Conservation (phyloP, 2,797 vertebrate genomes). For the Sphenopsis melanotis region DNA sequence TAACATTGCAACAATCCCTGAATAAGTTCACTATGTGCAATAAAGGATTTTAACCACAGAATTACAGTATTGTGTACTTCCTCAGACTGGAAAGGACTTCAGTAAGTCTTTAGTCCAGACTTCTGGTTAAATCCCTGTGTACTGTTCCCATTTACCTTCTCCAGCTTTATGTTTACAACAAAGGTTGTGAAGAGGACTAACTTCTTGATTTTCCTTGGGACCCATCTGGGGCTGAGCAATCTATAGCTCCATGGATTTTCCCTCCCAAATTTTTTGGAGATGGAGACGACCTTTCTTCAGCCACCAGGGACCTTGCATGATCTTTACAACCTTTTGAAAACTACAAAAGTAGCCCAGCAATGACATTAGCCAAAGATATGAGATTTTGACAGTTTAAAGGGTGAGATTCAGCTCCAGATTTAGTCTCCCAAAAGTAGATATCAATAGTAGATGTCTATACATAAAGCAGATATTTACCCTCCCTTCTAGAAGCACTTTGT, state of each 20-base stretch:
- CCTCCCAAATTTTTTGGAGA: neutral
- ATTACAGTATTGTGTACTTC: neutral
- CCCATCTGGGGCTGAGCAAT: fast-evolving
- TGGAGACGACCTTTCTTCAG: neutral
- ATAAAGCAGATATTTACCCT: neutral
- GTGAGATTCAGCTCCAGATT: neutral
- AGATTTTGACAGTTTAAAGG: fast-evolving
- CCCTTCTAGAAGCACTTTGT: neutral
- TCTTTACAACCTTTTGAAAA: neutral
- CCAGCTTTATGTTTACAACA: neutral
- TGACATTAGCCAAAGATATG: neutral
- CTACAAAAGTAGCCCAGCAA: neutral
- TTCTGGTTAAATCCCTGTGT: neutral
- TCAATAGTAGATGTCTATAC: neutral
- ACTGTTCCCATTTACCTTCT: neutral
- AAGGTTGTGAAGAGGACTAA: neutral
- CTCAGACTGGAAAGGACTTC: neutral
- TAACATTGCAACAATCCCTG: fast-evolving
- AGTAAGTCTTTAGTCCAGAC: neutral
- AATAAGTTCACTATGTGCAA: neutral
- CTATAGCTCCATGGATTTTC: neutral
- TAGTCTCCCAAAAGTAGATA: neutral
- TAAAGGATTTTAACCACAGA: neutral
- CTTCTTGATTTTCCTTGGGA: neutral
- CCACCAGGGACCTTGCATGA: neutral